Evolutionary conservation across 2,797 vertebrate genomes (phyloP).

Genomic region (Oreortyx pictus): DNA sequence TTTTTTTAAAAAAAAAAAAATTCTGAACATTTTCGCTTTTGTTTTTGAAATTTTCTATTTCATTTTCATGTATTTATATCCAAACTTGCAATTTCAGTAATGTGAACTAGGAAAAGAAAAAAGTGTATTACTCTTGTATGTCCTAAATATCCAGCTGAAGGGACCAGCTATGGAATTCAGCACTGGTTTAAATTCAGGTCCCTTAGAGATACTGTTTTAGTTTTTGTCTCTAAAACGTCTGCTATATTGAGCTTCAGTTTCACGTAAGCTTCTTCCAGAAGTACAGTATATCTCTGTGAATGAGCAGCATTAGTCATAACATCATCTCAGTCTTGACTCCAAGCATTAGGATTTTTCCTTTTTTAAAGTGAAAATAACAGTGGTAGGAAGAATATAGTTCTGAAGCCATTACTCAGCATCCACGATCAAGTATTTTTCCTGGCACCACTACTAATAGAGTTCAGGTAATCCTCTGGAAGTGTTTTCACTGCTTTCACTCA

Average conservation of each 20-base stretch:
- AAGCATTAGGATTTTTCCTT: not conserved
- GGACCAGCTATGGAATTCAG: not conserved
- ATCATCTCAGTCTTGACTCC: not conserved
- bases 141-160: not conserved
- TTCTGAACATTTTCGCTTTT: not conserved
- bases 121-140: not conserved
- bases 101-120: not conserved
- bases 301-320: not conserved
- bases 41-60: not conserved
- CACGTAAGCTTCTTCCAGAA: not conserved
- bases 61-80: not conserved
- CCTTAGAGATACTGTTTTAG: not conserved
- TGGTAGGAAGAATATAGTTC: not conserved
- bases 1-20: not conserved
- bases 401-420: not conserved
- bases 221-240: not conserved
- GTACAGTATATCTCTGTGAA: not conserved
- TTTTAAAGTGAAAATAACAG: not conserved
- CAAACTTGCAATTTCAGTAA: not conserved
- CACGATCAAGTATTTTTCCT: not conserved
- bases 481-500: not conserved
- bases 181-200: not conserved
- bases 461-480: slow-evolving; percentile 33
- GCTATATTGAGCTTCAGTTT: not conserved
- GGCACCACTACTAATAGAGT: not conserved